Base-by-base conservation (phyloP, 2,888 invertebrate species). In the Dermolepida albohirtum region DNA sequence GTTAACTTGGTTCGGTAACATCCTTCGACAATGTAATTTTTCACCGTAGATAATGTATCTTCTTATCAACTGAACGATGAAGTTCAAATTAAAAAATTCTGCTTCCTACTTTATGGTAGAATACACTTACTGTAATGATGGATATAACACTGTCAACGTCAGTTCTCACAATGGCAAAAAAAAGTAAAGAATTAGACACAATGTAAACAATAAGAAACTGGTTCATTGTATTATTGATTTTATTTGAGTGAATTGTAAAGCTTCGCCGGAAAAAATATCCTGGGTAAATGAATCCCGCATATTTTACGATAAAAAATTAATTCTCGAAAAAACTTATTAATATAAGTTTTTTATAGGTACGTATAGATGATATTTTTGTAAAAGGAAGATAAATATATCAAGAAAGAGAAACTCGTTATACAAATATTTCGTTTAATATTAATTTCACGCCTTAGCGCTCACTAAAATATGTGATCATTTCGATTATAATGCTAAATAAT, bases 381-480 rank as follows among this genome's bases (percentile, higher is more conserved):
- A 57, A 22, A 11, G 27, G 34, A 34, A 6, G 8, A 34, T 34
- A 34, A 34, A 7, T 34, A 34, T 34, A 34, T 34, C 34, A 34
- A 34, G 34, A 34, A 34, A 34, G 34, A 34, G 34, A 34, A 34
- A 34, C 34, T 34, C 6, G 34, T 34, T 34, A 34, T 10, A 29
- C 16, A 62, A 29, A n/a, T 1, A 47, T 39, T 47, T 43, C 14
- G 47, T 59, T 14, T 47, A 11, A 62, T 62, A 62, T 47, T 47
- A 62, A 62, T 62, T 62, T 62, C 59, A 62, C 47, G 59, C 34
- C 34, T 49, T 47, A 29, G 47, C 47, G 59, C 43, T 16, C 59
- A 62, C 34, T 41, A 59, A 29, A 44, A 41, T 14, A 49, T 8
- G 16, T 6, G 22, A 22, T 8, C 22, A 47, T 8, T 34, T 5